These are phyloP conservation scores for Chrysolina americana DNA, from an alignment of 2,888 invertebrate species.

Conservation along the genomic window DNA sequence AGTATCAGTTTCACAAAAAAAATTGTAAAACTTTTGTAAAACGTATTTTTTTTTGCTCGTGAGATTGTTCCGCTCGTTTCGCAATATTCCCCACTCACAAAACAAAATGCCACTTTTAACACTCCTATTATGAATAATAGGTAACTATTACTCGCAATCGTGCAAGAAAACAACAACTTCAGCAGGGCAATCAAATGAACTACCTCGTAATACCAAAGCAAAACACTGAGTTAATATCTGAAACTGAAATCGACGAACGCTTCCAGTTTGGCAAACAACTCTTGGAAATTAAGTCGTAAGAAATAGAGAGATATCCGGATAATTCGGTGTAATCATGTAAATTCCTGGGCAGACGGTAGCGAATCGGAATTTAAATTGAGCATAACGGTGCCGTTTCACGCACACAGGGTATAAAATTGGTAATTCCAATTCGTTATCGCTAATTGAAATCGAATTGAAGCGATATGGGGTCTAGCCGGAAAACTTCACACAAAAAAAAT, in stretches of 20 bases:
- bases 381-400: neutral
- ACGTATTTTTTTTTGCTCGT: too few relatives aligned
- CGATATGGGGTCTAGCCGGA: neutral
- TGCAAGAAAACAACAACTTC: too few relatives aligned
- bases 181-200: neutral
- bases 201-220: neutral
- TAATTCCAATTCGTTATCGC: constrained; percentile 10
- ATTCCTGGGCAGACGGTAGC: neutral
- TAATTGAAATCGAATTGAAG: neutral
- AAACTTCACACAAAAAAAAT: too few relatives aligned
- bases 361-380: constrained; percentile 5
- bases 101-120: too few relatives aligned
- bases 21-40: too few relatives aligned
- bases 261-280: neutral
- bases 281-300: neutral
- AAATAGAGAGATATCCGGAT: neutral
- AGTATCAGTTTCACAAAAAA: too few relatives aligned
- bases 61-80: too few relatives aligned
- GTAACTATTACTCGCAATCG: too few relatives aligned
- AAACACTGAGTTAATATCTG: neutral
- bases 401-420: neutral
- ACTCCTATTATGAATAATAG: too few relatives aligned
- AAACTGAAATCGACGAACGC: neutral
- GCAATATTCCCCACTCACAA: too few relatives aligned
- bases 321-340: constrained; percentile 13